Evolutionary conservation across 2,797 vertebrate species (phyloP).

Genomic region (Gadopsis bispinosus): DNA sequence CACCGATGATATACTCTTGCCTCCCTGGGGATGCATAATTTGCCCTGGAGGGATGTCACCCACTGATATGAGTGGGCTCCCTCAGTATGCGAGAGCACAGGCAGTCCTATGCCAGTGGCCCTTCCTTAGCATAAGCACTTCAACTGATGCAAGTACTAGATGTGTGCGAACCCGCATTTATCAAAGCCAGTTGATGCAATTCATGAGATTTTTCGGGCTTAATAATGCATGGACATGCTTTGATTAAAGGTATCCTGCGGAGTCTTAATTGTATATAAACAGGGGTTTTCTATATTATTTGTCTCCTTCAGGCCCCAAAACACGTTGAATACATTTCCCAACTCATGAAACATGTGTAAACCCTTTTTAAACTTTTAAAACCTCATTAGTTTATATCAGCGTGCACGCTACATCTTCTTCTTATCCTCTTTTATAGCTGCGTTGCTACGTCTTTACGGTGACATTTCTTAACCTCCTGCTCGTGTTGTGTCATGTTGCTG

Average conservation of each 20-base stretch:
- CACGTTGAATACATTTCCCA: conserved; percentile 51
- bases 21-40: conserved; percentile 65
- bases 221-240: conserved; percentile 49
- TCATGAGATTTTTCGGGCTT: conserved; percentile 5
- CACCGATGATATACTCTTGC: conserved; percentile 52
- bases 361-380: conserved; percentile 29
- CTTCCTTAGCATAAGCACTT: conserved; percentile 32
- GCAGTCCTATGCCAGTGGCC: conserved; percentile 49
- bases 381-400: conserved; percentile 33
- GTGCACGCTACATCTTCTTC: background rate
- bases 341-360: conserved; percentile 46
- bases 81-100: conserved; percentile 50
- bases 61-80: conserved; percentile 73
- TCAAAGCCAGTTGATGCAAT: conserved; percentile 37
- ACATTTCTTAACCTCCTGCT: background rate
- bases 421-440: conserved; percentile 23
- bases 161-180: conserved; percentile 21
- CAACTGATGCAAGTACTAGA: conserved; percentile 49
- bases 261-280: conserved; percentile 46
- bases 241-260: conserved; percentile 58
- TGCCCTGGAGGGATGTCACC: conserved; percentile 68
- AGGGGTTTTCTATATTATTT: conserved; percentile 29
- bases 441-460: conserved; percentile 16
- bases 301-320: conserved; percentile 43
- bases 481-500: background rate